A percentile compares a stretch with the other conserved stretches of the same genome.
Conservation (phyloP, 2,113 vertebrate species). For the Halcyon malimbica region DNA sequence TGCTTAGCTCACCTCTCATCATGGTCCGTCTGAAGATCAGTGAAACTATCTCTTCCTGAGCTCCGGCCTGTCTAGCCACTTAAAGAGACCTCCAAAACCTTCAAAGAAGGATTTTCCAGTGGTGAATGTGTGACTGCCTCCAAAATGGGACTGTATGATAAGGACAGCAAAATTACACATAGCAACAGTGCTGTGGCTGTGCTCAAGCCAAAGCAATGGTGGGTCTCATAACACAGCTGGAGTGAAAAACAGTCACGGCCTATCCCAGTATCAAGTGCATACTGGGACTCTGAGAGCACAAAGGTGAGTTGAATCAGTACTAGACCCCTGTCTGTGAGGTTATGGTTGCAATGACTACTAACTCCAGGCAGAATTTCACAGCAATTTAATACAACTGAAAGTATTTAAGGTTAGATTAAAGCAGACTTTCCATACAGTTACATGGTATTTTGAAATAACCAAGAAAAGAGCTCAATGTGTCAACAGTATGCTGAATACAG, state of each 20-base stretch:
- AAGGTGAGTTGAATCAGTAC: neutral
- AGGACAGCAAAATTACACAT: neutral
- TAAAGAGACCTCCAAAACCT: neutral
- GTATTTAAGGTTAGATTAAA: neutral
- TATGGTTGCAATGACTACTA: neutral
- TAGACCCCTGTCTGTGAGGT: neutral
- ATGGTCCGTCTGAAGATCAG: neutral
- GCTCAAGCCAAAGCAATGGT: neutral
- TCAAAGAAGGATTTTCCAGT: neutral
- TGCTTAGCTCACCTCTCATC: neutral
- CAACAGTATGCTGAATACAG: neutral
- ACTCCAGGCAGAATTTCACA: neutral
- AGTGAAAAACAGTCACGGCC: neutral
- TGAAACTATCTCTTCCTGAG: neutral
- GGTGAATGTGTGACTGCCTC: neutral
- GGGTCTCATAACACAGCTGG: neutral
- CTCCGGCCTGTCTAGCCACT: neutral
- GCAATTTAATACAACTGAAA: neutral
- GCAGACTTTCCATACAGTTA: neutral
- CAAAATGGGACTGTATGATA: neutral
- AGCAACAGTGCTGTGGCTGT: neutral
- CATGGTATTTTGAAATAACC: neutral
- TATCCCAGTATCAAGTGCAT: neutral
- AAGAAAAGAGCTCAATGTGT: neutral
- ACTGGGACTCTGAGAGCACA: neutral